A percentile compares a stretch with the other conserved stretches of the same genome.
Evolutionary conservation across 2,888 invertebrate species (phyloP).

Genomic region (Eulithis prunata): DNA sequence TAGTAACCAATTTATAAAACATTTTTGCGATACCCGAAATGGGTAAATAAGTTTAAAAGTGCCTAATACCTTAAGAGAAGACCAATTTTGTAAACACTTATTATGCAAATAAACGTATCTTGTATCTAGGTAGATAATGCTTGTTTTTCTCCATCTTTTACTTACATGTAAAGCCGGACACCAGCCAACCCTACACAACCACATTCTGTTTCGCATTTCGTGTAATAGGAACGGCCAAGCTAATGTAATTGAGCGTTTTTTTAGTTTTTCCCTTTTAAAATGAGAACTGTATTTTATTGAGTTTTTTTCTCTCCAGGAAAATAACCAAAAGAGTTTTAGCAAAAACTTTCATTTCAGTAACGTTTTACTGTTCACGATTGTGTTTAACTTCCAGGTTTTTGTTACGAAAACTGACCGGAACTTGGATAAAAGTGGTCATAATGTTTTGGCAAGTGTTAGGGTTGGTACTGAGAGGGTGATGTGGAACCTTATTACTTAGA

Average conservation of each 20-base stretch:
- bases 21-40: too few species aligned
- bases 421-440: not conserved
- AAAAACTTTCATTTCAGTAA: conserved; percentile 8
- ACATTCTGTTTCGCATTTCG: conserved; percentile 52
- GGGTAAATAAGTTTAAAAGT: too few species aligned
- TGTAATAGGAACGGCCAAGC: conserved; percentile 64
- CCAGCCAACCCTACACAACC: conserved; percentile 13
- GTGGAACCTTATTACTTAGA: too few species aligned
- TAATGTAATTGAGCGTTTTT: conserved; percentile 78
- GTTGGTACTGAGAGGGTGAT: too few species aligned
- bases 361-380: not conserved
- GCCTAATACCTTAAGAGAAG: too few species aligned
- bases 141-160: too few species aligned
- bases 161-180: conserved; percentile 11
- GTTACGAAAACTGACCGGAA: not conserved
- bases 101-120: too few species aligned
- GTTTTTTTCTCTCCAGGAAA: conserved; percentile 42
- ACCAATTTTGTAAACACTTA: too few species aligned
- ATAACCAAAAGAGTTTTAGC: conserved; percentile 10
- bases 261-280: conserved; percentile 60
- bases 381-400: not conserved
- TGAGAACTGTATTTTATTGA: conserved; percentile 55
- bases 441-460: too few species aligned
- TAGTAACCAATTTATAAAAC: too few species aligned
- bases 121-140: too few species aligned